Conservation (phyloP, 2,797 vertebrate genomes). For the Octomys mimax region DNA sequence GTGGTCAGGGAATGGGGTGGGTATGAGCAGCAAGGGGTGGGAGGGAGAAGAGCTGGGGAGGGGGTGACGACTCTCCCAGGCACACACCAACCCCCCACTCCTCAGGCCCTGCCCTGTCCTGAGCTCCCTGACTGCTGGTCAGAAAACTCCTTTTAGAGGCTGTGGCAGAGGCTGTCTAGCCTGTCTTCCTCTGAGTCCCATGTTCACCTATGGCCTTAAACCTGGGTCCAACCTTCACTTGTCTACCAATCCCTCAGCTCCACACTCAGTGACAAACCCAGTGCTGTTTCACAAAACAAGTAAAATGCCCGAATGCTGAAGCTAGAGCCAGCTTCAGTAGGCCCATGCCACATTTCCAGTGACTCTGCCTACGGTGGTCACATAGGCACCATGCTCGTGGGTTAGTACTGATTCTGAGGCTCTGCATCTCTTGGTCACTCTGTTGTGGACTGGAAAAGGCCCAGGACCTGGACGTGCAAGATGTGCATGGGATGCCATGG, state of each 20-base stretch:
- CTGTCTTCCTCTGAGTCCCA: background rate
- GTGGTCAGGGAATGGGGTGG: no score
- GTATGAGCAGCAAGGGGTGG: accelerated
- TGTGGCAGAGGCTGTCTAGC: background rate
- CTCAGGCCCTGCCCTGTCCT: no score
- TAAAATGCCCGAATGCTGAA: background rate
- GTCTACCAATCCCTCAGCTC: background rate
- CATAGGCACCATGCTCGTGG: background rate
- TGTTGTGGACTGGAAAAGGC: background rate
- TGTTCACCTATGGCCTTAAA: background rate
- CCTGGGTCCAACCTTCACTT: background rate
- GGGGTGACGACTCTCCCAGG: no score
- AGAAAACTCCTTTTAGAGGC: background rate
- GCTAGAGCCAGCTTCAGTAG: background rate
- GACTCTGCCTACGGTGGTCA: background rate
- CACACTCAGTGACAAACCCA: background rate
- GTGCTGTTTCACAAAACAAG: background rate
- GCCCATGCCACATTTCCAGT: background rate
- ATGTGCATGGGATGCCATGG: background rate
- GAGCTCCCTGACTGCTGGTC: background rate
- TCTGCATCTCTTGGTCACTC: accelerated
- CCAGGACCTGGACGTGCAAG: accelerated
- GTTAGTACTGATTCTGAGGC: background rate
- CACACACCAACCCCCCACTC: no score
- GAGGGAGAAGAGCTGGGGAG: no score